Evolutionary conservation across 1,140 invertebrate genomes (phyloP).

Genomic region (Nixonia krombeini): DNA sequence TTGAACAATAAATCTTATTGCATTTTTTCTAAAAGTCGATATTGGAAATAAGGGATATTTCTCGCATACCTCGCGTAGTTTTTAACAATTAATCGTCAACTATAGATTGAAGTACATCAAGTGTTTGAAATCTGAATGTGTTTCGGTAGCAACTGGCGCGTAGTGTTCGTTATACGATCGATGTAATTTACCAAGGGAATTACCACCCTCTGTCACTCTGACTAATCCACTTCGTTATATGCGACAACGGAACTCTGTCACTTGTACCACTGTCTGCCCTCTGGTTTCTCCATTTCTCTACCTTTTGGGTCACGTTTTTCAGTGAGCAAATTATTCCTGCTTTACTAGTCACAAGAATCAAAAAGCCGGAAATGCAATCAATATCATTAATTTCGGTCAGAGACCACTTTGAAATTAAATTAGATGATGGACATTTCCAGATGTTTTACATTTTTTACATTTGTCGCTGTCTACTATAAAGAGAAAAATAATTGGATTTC

Average conservation of each 20-base stretch:
- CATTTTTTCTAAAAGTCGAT: too few relatives aligned
- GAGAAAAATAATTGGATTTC: too few relatives aligned
- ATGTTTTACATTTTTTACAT: too few relatives aligned
- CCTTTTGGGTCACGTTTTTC: slow-evolving; percentile 34
- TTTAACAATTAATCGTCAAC: slow-evolving; percentile 36
- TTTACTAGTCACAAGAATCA: slow-evolving; percentile 30
- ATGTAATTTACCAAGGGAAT: slow-evolving; percentile 68
- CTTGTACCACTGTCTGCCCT: slow-evolving; percentile 47
- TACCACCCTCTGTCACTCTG: slow-evolving; percentile 65
- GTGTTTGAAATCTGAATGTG: slow-evolving; percentile 41
- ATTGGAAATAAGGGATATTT: too few relatives aligned
- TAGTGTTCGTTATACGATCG: slow-evolving; percentile 63
- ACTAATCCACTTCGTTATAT: slow-evolving; percentile 68
- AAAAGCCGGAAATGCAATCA: slow-evolving; percentile 37
- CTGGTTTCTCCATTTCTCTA: slow-evolving; percentile 40
- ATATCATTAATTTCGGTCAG: slow-evolving; percentile 30
- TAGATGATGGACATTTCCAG: too few relatives aligned
- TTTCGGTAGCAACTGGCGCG: slow-evolving; percentile 46
- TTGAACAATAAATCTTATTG: too few relatives aligned
- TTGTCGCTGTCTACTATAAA: too few relatives aligned
- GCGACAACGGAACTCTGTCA: slow-evolving; percentile 66
- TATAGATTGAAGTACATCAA: slow-evolving; percentile 43
- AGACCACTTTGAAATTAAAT: too few relatives aligned
- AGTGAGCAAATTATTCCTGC: slow-evolving; percentile 35
- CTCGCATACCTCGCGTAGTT: background rate